Evolutionary conservation across 2,888 invertebrate genomes (phyloP), one percentile per base, ranked within the genome.

Genomic region (Parascotia fuliginaria): DNA sequence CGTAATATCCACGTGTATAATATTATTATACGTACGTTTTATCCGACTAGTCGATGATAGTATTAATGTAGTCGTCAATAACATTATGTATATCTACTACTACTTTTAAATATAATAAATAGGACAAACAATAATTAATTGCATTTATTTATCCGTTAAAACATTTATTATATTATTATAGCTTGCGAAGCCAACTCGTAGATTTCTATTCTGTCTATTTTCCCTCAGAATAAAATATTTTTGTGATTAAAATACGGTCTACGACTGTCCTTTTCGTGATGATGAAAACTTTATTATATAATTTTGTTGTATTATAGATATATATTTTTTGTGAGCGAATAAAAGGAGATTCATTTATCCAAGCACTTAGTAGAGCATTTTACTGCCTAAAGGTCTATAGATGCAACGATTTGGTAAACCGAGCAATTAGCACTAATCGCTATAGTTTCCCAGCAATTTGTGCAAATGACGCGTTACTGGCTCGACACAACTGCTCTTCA

Each of bases 381-480:
- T 36, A 45, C 16, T 27, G 55, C 55, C 54, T 39, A 51, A 63
- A 67, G 53, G 58, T 51, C 65, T 64, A 74, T 72, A 70, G 79
- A 79, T 75, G 74, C 62, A 62, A 75, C 78, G 73, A 82, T 87
- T 88, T 75, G 81, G 80, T 71, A 71, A 81, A 79, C 83, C 81
- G 58, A 83, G 73, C 80, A 81, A 88, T 89, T 87, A 87, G 73
- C 77, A 65, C 79, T 87, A 87, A 90, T 86, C 77, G 80, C 70
- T 71, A 80, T 79, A 87, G 84, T 86, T 86, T 73, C 79, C 68
- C 66, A 73, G 77, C 82, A 84, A 87, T 87, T 85, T 80, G 79
- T 73, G 72, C 77, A 80, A 86, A 83, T 80, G 83, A 81, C 78
- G 74, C 79, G 75, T 77, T 73, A 76, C 73, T 58, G 61, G 62